These are phyloP conservation scores for Myotis myotis DNA, from an alignment of 2,797 vertebrate genomes.

Conservation along the genomic window DNA sequence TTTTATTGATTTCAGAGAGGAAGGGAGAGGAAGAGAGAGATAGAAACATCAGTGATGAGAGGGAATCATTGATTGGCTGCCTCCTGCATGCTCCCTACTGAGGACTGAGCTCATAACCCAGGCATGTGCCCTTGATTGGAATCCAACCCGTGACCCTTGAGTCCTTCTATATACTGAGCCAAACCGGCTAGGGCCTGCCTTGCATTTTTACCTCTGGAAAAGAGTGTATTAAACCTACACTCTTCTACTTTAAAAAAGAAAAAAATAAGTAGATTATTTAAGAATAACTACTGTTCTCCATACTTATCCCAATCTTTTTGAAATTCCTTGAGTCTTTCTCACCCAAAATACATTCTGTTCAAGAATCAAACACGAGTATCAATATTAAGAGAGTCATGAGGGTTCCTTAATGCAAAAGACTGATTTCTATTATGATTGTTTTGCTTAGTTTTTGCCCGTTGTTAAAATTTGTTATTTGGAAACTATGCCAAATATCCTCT, in stretches of 20 bases:
- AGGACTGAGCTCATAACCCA: too few relatives aligned
- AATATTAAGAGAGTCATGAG: neutral
- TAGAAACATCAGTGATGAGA: too few relatives aligned
- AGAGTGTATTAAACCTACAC: neutral
- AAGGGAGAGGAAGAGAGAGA: too few relatives aligned
- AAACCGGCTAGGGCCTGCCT: too few relatives aligned
- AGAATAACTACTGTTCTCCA: neutral
- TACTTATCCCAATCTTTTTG: neutral
- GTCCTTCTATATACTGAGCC: too few relatives aligned
- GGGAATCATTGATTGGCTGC: too few relatives aligned
- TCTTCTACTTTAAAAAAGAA: neutral
- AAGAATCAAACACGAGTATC: neutral
- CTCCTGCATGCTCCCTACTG: too few relatives aligned
- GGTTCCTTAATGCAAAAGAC: neutral
- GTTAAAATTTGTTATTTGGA: slow-evolving; percentile 37
- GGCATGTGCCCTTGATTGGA: too few relatives aligned
- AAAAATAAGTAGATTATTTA: neutral
- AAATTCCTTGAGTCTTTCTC: slow-evolving; percentile 17
- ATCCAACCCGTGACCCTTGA: too few relatives aligned
- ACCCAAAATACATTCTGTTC: slow-evolving; percentile 12
- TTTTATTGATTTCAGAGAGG: too few relatives aligned
- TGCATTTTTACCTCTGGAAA: neutral
- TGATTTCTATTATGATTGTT: neutral
- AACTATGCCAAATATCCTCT: neutral
- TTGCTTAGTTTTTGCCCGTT: neutral